Evolutionary conservation across 2,888 invertebrate genomes (phyloP).

Genomic region (Microplitis deprimator): DNA sequence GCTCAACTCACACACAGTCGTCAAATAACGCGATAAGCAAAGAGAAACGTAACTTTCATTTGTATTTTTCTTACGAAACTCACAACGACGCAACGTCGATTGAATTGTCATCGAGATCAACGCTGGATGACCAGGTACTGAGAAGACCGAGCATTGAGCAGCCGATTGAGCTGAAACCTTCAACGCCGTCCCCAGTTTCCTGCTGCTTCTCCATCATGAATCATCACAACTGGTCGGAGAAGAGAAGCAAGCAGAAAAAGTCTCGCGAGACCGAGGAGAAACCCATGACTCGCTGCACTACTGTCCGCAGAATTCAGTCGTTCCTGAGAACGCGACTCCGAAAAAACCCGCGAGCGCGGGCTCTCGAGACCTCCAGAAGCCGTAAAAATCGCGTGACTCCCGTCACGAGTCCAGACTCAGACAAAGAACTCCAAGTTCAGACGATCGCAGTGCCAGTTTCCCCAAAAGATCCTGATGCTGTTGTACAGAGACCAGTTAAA

Average conservation of each 20-base stretch:
- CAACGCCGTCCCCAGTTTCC: slow-evolving; percentile 67
- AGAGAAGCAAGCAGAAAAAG: slow-evolving; percentile 40
- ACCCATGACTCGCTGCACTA: slow-evolving; percentile 52
- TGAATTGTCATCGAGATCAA: slow-evolving; percentile 59
- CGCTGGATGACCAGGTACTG: slow-evolving; percentile 30
- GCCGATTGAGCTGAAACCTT: slow-evolving; percentile 59
- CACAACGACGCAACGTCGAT: slow-evolving; percentile 63
- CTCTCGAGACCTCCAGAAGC: slow-evolving; percentile 49
- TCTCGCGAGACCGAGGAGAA: slow-evolving; percentile 39
- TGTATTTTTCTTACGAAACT: slow-evolving; percentile 66
- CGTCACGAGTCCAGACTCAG: slow-evolving; percentile 32
- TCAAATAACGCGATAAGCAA: slow-evolving; percentile 30
- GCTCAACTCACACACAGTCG: slow-evolving; percentile 56
- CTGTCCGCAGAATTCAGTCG: slow-evolving; percentile 63
- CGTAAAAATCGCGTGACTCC: slow-evolving; percentile 61
- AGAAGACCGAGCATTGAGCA: slow-evolving; percentile 36
- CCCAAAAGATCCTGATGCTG: slow-evolving; percentile 16
- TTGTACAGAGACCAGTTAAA: slow-evolving; percentile 49
- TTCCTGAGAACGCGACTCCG: slow-evolving; percentile 62
- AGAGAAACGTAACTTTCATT: slow-evolving; percentile 60
- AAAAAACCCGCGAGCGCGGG: slow-evolving; percentile 57
- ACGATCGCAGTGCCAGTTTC: slow-evolving; percentile 12
- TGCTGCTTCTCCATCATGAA: slow-evolving; percentile 67
- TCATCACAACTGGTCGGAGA: slow-evolving; percentile 46
- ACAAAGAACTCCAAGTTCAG: slow-evolving; percentile 33